Evolutionary conservation across 2,888 invertebrate species (phyloP).

Genomic region (Bombylius major): DNA sequence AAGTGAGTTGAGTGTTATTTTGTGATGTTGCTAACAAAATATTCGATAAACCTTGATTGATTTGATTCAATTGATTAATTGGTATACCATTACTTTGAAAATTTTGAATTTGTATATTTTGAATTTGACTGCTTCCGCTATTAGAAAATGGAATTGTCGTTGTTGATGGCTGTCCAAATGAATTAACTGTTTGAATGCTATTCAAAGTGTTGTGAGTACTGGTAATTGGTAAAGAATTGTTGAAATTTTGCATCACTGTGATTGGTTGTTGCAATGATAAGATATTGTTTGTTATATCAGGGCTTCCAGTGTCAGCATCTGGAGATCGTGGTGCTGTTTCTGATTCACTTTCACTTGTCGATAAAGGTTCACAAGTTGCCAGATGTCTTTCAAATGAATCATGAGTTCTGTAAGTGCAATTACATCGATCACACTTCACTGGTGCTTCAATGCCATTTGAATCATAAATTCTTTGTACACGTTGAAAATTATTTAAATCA

Average conservation of each 20-base stretch:
- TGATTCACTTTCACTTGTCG: slow-evolving; percentile 69
- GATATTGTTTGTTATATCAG: not conserved
- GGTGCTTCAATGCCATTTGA: slow-evolving; percentile 36
- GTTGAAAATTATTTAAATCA: slow-evolving; percentile 34
- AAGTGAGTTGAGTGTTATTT: slow-evolving; percentile 6
- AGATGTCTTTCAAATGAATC: slow-evolving; percentile 71
- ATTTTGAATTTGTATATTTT: slow-evolving; percentile 9
- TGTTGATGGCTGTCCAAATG: not conserved
- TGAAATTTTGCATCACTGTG: slow-evolving; percentile 11
- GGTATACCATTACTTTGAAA: slow-evolving; percentile 4
- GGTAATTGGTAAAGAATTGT: slow-evolving; percentile 1
- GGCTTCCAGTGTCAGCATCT: slow-evolving; percentile 35
- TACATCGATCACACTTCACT: slow-evolving; percentile 77
- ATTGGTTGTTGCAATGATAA: slow-evolving; percentile 1
- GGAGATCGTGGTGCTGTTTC: slow-evolving; percentile 47
- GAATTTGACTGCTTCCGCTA: not conserved
- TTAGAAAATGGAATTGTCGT: not conserved
- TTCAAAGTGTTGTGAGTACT: not conserved
- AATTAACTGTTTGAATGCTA: not conserved
- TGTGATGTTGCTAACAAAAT: slow-evolving; percentile 12
- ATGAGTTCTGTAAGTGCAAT: slow-evolving; percentile 71
- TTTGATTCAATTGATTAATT: slow-evolving; percentile 2
- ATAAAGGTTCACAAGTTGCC: slow-evolving; percentile 60
- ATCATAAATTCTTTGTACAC: slow-evolving; percentile 36
- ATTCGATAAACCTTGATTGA: slow-evolving; percentile 12